A percentile compares a stretch with the other conserved stretches of the same genome.
phyloP scores from a whole-genome alignment of 2,888 invertebrate species.

The Halocaridina rubra region DNA sequence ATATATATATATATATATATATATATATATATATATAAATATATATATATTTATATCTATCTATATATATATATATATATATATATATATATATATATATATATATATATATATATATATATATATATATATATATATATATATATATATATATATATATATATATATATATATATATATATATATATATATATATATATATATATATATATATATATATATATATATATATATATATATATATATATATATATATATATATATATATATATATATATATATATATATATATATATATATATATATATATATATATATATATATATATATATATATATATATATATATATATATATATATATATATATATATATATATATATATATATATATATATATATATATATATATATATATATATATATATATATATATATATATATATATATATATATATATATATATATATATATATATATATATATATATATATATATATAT shows the following conservation, averaged over 20 bases:
- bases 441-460: neutral
- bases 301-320: constrained; percentile 16
- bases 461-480: neutral
- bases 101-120: no score
- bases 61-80: no score
- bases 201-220: constrained; percentile 21
- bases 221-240: constrained; percentile 21
- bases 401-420: neutral
- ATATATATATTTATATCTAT: no score
- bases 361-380: neutral
- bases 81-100: no score
- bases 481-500: neutral
- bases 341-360: neutral
- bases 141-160: constrained; percentile 27
- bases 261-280: constrained; percentile 34
- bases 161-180: constrained; percentile 16
- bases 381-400: neutral
- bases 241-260: constrained; percentile 23
- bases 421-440: neutral
- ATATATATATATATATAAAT: neutral
- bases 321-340: constrained; percentile 3
- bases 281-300: constrained; percentile 20
- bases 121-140: neutral
- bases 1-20: neutral
- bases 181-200: constrained; percentile 9